Evolutionary conservation across 2,888 invertebrate genomes (phyloP).

Genomic region (Pseudococcus viburni): DNA sequence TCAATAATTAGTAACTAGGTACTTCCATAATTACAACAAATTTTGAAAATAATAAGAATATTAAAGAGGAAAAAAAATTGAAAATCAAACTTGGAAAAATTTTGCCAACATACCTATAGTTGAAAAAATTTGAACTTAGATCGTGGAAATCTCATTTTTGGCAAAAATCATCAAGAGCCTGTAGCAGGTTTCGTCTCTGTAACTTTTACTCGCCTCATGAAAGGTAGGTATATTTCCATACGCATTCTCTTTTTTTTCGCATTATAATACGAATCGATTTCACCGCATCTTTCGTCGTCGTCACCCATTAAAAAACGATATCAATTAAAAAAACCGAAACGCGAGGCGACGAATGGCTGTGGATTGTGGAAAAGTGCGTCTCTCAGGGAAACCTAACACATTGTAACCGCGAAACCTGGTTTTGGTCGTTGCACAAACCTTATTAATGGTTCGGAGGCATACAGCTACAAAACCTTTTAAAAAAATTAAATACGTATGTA

Average conservation of each 20-base stretch:
- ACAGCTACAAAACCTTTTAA: constrained; percentile 30
- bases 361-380: background rate
- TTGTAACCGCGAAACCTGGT: constrained; percentile 53
- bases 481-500: constrained; percentile 44
- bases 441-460: constrained; percentile 34
- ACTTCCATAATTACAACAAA: no score
- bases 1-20: no score
- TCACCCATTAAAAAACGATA: background rate
- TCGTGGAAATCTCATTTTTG: no score
- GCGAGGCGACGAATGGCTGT: background rate
- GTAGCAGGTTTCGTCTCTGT: background rate
- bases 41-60: no score
- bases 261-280: background rate
- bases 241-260: background rate
- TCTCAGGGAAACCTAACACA: constrained; percentile 26
- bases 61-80: no score
- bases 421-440: constrained; percentile 32
- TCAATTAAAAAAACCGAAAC: constrained; percentile 18
- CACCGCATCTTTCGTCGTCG: background rate
- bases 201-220: background rate
- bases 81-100: no score
- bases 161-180: no score
- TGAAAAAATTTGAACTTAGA: no score
- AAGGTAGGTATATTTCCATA: background rate
- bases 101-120: no score